Evolutionary conservation across 1,140 invertebrate species (phyloP), one percentile per base, ranked within the genome.

Genomic region (Portunus trituberculatus): DNA sequence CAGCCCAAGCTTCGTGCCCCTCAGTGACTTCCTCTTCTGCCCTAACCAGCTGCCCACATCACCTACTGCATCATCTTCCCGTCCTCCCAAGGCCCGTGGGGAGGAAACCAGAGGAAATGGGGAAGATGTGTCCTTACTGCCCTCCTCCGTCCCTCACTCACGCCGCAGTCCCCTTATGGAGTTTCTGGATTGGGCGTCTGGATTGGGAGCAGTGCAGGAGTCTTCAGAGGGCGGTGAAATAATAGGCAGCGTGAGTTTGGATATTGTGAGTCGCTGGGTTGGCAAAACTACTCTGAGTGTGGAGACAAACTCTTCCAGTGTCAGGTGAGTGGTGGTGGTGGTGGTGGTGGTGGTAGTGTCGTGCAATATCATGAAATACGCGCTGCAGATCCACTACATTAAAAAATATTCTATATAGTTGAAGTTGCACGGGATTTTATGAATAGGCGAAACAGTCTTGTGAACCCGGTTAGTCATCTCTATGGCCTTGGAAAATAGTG

Each of bases 261-360:
- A 94, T 4, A 10, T 94, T 48, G 29, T 28, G 10, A 94, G 93
- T 48, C 87, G 93, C 25, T 48, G 87, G 39, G 93, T 94, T 4
- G 93, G 93, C 12, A 94, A 94, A 32, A 94, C 88, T 28, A 28
- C 76, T 20, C 25, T 94, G 10, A 31, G 29, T 10, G 31, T 82
- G 52, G 52, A 39, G 32, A 67, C 93, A 0, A 88, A 94, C n/a
- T 7, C 8, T 1, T 45, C 48, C 29, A 28, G 16, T 8, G 48
- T 94, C 0, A 87, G 90, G 93, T 94, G 32, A 94, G 93, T 94
- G 8, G 52, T 59, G 52, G 12, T 0, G 52, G 52, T 20, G 28
- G 14, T 46, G 20, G 20, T 28, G 76, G 0, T 76, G 67, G 20
- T 76, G 67, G 67, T 76, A 59, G 16, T 59, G 52, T 14, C 48